A percentile compares a stretch with the other conserved stretches of the same genome.
Conservation (phyloP, 2,797 vertebrate genomes). For the Holocentrus rufus region DNA sequence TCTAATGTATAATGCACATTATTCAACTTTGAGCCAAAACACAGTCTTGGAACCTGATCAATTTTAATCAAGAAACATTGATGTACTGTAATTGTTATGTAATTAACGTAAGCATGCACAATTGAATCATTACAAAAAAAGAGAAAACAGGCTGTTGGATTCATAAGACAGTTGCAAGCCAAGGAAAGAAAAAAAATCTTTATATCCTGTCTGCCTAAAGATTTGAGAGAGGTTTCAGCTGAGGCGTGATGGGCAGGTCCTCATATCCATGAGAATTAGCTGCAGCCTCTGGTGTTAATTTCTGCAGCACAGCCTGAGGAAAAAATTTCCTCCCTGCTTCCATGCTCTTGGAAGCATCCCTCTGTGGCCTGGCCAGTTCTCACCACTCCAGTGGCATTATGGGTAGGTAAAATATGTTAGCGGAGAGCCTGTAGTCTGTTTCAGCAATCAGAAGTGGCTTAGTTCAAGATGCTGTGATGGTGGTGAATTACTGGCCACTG, state of each 20-base stretch:
- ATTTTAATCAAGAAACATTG: too few relatives aligned
- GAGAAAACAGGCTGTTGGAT: constrained; percentile 6
- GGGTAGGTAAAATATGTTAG: constrained; percentile 3
- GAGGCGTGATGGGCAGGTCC: constrained; percentile 36
- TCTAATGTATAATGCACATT: too few relatives aligned
- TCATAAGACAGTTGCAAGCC: background rate
- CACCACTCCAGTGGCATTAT: constrained; percentile 4
- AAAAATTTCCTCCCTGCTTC: constrained; percentile 26
- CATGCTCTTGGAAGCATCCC: constrained; percentile 25
- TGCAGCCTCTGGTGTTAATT: constrained; percentile 40
- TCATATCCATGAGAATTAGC: constrained; percentile 39
- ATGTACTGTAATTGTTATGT: too few relatives aligned
- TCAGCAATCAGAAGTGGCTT: background rate
- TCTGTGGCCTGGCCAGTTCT: constrained; percentile 21
- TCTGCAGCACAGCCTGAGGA: constrained; percentile 36
- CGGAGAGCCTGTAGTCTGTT: constrained; percentile 3
- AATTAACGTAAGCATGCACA: too few relatives aligned
- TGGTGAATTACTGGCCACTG: background rate
- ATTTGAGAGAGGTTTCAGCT: constrained; percentile 15
- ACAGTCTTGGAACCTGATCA: too few relatives aligned
- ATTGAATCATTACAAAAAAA: background rate
- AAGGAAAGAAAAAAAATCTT: background rate
- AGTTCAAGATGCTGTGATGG: background rate
- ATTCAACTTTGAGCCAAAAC: too few relatives aligned
- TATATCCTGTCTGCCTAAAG: background rate